Evolutionary conservation across 2,888 invertebrate genomes (phyloP).

Genomic region (Lasioglossum pauxillum): DNA sequence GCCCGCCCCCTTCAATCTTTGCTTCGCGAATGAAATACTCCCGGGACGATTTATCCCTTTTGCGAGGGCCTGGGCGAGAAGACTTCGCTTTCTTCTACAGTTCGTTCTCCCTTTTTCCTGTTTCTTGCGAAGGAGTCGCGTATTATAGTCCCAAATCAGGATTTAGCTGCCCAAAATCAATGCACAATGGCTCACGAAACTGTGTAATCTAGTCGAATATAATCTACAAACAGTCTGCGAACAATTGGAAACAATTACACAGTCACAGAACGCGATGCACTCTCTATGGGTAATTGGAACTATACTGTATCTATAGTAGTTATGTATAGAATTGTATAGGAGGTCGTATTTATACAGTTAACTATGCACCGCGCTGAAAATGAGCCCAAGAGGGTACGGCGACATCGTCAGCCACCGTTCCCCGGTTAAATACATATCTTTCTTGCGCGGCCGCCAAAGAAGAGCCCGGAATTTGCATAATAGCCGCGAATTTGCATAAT

Average conservation of each 20-base stretch:
- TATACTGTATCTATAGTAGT: no score
- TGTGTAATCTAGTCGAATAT: no score
- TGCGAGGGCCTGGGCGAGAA: not conserved
- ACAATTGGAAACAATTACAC: not conserved
- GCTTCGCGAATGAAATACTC: not conserved
- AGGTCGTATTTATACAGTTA: not conserved
- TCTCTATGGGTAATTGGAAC: not conserved
- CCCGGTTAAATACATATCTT: conserved; percentile 66
- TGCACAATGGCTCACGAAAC: not conserved
- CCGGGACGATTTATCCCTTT: conserved; percentile 14
- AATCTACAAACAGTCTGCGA: no score
- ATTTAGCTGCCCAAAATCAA: not conserved
- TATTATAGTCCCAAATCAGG: not conserved
- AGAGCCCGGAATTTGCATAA: conserved; percentile 65
- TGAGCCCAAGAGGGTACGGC: conserved; percentile 16
- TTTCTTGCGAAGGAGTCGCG: not conserved
- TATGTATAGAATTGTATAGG: not conserved
- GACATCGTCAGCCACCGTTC: conserved; percentile 48
- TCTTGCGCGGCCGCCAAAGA: conserved; percentile 54
- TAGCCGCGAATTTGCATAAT: conserved; percentile 71
- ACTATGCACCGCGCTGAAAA: not conserved
- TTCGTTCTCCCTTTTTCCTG: not conserved
- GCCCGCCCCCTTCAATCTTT: conserved; percentile 10
- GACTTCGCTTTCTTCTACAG: not conserved
- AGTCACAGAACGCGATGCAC: not conserved